Evolutionary conservation across 2,113 vertebrate genomes (phyloP).

Genomic region (Calcarius ornatus): DNA sequence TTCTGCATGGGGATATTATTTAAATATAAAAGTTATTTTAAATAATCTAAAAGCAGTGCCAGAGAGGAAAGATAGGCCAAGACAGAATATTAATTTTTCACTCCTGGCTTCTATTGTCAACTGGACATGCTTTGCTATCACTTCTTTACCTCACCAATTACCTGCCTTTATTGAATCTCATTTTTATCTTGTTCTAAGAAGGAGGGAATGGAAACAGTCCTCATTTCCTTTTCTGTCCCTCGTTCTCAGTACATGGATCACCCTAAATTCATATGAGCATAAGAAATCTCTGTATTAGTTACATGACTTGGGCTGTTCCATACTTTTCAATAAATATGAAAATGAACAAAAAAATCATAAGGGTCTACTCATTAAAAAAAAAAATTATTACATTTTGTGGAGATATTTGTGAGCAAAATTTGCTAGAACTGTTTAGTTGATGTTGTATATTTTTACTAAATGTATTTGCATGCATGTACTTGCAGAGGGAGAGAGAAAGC

Average conservation of each 20-base stretch:
- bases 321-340: background rate
- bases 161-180: background rate
- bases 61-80: slow-evolving; percentile 19
- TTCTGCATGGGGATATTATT: slow-evolving; percentile 10
- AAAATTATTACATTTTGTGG: background rate
- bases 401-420: background rate
- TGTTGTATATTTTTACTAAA: background rate
- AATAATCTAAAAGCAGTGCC: slow-evolving; percentile 27
- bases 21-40: slow-evolving; percentile 50
- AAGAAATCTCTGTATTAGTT: background rate
- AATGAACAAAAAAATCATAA: background rate
- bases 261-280: background rate
- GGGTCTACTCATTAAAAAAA: background rate
- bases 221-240: background rate
- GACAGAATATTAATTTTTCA: slow-evolving; percentile 46
- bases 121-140: background rate
- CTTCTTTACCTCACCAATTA: background rate
- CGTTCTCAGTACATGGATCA: rapidly evolving
- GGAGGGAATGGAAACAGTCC: background rate
- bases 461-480: rapidly evolving
- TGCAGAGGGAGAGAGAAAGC: background rate
- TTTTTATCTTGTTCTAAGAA: background rate
- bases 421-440: background rate
- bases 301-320: background rate
- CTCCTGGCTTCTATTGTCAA: background rate